Conservation (phyloP, 2,888 invertebrate genomes). For the Zygaena filipendulae region DNA sequence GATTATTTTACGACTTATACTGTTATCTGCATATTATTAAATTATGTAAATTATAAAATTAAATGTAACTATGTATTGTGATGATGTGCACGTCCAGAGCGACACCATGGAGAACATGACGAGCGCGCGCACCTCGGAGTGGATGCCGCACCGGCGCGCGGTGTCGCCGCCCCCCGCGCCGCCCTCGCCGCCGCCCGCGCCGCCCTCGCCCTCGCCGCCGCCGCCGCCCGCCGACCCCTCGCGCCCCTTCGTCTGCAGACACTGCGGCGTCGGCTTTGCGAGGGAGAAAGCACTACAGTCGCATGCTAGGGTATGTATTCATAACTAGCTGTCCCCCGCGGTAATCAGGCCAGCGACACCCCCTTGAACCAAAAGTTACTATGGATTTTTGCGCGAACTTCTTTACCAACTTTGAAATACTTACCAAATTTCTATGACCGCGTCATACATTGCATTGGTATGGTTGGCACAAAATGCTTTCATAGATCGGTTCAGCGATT, state of each 20-base stretch:
- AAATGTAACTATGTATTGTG: too few species aligned
- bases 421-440: too few species aligned
- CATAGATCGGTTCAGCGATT: too few species aligned
- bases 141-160: conserved; percentile 50
- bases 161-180: conserved; percentile 25
- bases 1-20: too few species aligned
- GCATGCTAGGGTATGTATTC: conserved; percentile 68
- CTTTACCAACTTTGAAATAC: too few species aligned
- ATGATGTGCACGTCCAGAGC: too few species aligned
- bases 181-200: conserved; percentile 20
- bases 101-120: conserved; percentile 66
- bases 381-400: too few species aligned
- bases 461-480: too few species aligned
- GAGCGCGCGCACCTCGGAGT: conserved; percentile 62
- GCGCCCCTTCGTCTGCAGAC: conserved; percentile 83
- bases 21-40: too few species aligned
- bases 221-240: conserved; percentile 69
- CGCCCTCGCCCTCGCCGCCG: conserved; percentile 25
- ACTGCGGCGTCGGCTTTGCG: conserved; percentile 76
- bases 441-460: too few species aligned
- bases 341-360: too few species aligned
- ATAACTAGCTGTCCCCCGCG: background rate
- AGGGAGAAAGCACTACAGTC: conserved; percentile 84
- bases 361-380: background rate
- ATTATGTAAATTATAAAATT: too few species aligned